phyloP scores from a whole-genome alignment of 2,113 vertebrate genomes.

The Aspiorhynchus laticeps region DNA sequence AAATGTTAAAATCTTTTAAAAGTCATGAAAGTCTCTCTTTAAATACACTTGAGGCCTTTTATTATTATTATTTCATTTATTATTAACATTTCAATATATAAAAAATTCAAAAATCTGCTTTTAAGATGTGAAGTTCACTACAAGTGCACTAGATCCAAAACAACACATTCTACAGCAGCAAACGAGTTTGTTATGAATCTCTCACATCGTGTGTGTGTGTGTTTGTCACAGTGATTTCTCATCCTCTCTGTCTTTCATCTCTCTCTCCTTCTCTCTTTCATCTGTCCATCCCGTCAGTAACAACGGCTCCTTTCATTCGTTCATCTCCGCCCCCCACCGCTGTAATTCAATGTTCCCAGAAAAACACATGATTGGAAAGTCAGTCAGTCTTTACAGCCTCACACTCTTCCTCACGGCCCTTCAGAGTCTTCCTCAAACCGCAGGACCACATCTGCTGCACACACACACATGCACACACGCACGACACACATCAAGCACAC shows the following conservation, averaged over 20 bases:
- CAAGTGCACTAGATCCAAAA: neutral
- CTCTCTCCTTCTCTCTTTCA: conserved; percentile 51
- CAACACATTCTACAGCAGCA: neutral
- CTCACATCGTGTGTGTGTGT: neutral
- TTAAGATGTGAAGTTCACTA: neutral
- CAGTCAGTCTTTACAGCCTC: conserved; percentile 63
- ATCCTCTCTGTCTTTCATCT: conserved; percentile 46
- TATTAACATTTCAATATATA: too few relatives aligned
- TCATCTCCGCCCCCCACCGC: conserved; percentile 69
- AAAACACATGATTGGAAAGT: conserved; percentile 82
- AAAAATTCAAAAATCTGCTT: neutral
- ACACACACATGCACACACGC: too few relatives aligned
- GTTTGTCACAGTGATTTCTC: conserved; percentile 29
- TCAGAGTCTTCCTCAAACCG: conserved; percentile 50
- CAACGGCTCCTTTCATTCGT: conserved; percentile 50
- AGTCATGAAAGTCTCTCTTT: neutral
- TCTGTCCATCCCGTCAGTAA: conserved; percentile 48
- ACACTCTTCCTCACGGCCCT: conserved; percentile 48
- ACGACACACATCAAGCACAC: neutral
- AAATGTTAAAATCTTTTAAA: too few relatives aligned
- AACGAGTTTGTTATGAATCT: neutral
- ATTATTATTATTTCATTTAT: neutral
- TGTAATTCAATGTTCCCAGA: conserved; percentile 82
- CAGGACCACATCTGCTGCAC: neutral
- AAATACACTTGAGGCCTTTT: neutral